Evolutionary conservation across 2,797 vertebrate species (phyloP), one percentile per base, ranked within the genome.

Genomic region (Phataginus tetradactyla): DNA sequence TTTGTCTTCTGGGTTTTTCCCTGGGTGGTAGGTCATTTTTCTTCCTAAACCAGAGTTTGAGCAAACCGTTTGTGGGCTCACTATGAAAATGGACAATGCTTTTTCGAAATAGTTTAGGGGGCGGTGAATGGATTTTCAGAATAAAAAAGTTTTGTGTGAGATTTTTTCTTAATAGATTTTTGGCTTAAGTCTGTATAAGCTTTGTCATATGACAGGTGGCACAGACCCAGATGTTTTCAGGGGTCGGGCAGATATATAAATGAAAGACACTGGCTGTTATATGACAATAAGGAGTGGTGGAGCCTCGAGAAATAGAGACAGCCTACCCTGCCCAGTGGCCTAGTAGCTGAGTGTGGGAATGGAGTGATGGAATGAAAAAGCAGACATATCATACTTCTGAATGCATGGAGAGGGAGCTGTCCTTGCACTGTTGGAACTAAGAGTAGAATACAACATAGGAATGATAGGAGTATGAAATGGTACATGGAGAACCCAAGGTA

Each of bases 101-200:
- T 91, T 80, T 45, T 75, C 49, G 23, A 89, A 85, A 79, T 71
- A 34, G 10, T n/a, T 74, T 61, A 32, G 5, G 29, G 5, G 39
- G 39, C 5, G 3, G 25, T 88, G 7, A 92, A 53, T 42, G 20
- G 29, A 59, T 83, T 94, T 96, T 92, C 14, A 89, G 59, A 81
- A 89, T n/a, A 66, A 29, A 45, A 80, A 69, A 13, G 45, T 39
- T 92, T 77, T 37, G 17, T 88, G 7, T 57, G 7, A 57, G 29
- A 15, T 14, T 88, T 88, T 71, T 13, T 18, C 17, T 68, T 90
- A n/a, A 80, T 29, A 7, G 18, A 59, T 61, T 86, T 75, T 8
- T 90, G 51, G 12, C 3, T 64, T 86, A 77, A 71, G 27, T 39
- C 18, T 69, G 29, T 37, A 32, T 23, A 64, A 75, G 4, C 14